Percentiles rank a stretch among this genome's conserved stretches.
These are phyloP conservation scores for Microplitis deprimator DNA, from an alignment of 2,888 invertebrate genomes.

Conservation along the genomic window DNA sequence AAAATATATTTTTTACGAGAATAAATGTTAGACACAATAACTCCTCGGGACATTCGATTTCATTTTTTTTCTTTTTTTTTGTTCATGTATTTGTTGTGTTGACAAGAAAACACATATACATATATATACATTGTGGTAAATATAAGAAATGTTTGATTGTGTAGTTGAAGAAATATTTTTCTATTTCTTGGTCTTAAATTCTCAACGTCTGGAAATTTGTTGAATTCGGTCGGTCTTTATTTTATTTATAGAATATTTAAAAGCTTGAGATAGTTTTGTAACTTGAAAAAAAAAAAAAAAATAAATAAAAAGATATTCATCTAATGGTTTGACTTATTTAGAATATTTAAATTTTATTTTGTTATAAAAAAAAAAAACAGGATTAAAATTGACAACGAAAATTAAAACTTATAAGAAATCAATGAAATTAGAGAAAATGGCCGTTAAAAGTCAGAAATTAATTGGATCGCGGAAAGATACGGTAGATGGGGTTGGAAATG, in stretches of 20 bases:
- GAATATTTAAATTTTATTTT: not conserved
- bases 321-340: not conserved
- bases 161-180: constrained; percentile 12
- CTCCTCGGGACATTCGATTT: not conserved
- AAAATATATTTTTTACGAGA: no score
- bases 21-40: no score
- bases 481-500: constrained; percentile 3
- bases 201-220: constrained; percentile 8
- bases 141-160: not conserved
- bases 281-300: no score
- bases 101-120: no score
- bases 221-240: constrained; percentile 6
- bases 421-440: constrained; percentile 39
- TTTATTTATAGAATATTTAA: constrained; percentile 23
- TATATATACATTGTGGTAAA: not conserved
- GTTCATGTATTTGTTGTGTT: not conserved
- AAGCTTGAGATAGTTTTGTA: not conserved
- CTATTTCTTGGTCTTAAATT: constrained; percentile 19
- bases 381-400: not conserved
- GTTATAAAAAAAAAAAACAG: not conserved
- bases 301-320: not conserved
- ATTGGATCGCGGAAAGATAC: constrained; percentile 43
- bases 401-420: no score
- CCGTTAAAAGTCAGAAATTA: constrained; percentile 47
- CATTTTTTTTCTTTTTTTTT: constrained; percentile 3